Percentiles rank a stretch among this genome's conserved stretches.
phyloP scores from a whole-genome alignment of 2,797 vertebrate genomes.

The Ctenochaetus hawaiiensis region DNA sequence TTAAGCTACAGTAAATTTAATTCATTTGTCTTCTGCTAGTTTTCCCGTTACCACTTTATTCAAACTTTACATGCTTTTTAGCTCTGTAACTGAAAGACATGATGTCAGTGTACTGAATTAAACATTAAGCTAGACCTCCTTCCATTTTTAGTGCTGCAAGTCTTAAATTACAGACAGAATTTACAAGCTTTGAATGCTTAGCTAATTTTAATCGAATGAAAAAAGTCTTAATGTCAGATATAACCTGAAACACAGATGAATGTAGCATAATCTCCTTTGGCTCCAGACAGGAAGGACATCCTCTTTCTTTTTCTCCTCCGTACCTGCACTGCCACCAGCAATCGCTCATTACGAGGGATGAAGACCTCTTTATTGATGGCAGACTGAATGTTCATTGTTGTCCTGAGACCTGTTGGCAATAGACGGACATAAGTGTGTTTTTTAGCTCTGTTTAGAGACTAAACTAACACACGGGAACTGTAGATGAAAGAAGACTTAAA shows the following conservation, averaged over 20 bases:
- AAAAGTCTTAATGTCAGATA: not conserved
- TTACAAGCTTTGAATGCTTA: not conserved
- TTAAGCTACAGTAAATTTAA: too few species aligned
- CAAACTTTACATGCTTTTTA: too few species aligned
- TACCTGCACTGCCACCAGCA: constrained; percentile 94
- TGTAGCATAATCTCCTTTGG: constrained; percentile 91
- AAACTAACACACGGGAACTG: too few species aligned
- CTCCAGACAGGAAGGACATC: constrained; percentile 91
- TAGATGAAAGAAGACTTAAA: too few species aligned
- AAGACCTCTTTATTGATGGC: constrained; percentile 94
- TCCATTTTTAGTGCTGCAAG: not conserved
- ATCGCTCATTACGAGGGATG: constrained; percentile 90
- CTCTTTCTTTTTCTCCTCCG: constrained; percentile 93
- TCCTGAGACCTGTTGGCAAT: constrained; percentile 45
- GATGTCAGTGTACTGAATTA: too few species aligned
- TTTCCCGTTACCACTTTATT: too few species aligned
- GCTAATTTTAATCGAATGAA: not conserved
- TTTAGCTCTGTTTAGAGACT: not conserved
- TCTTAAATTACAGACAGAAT: not conserved
- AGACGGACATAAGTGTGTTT: constrained; percentile 11
- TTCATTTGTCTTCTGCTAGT: too few species aligned
- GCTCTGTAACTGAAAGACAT: too few species aligned
- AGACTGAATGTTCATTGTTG: constrained; percentile 91
- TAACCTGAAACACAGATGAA: constrained; percentile 96
- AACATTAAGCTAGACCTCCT: too few species aligned